phyloP scores from a whole-genome alignment of 2,113 vertebrate genomes.

The Numenius arquata region DNA sequence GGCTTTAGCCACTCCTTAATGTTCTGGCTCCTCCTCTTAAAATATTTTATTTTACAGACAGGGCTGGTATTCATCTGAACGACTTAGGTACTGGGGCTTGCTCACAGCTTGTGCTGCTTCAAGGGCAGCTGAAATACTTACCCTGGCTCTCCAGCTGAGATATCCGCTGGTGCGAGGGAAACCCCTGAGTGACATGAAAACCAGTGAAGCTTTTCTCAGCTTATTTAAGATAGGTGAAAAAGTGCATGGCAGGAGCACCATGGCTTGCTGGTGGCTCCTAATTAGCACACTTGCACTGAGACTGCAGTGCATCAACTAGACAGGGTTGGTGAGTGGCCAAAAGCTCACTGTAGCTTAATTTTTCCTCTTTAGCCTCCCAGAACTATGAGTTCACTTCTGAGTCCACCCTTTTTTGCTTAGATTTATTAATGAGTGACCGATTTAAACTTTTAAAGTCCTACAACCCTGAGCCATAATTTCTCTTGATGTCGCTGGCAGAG shows the following conservation, averaged over 20 bases:
- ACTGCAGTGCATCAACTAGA: neutral
- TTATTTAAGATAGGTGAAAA: conserved; percentile 9
- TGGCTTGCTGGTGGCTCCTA: neutral
- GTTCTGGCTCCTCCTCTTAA: neutral
- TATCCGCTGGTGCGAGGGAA: accelerated
- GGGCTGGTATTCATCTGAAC: neutral
- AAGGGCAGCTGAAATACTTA: neutral
- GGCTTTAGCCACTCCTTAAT: neutral
- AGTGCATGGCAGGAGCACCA: neutral
- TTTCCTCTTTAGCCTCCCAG: neutral
- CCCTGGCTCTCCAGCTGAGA: neutral
- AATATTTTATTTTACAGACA: neutral
- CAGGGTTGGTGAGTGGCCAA: neutral
- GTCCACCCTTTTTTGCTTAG: accelerated
- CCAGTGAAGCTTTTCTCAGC: neutral
- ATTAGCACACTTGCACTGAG: neutral
- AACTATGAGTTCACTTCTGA: neutral
- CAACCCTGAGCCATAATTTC: neutral
- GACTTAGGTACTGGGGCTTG: neutral
- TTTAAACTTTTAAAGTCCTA: neutral
- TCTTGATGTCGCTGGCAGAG: neutral
- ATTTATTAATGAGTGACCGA: neutral
- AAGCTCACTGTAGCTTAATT: neutral
- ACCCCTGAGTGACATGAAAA: neutral
- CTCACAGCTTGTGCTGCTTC: neutral